Evolutionary conservation across 2,888 invertebrate genomes (phyloP).

Genomic region (Leptopilina drosophilae): DNA sequence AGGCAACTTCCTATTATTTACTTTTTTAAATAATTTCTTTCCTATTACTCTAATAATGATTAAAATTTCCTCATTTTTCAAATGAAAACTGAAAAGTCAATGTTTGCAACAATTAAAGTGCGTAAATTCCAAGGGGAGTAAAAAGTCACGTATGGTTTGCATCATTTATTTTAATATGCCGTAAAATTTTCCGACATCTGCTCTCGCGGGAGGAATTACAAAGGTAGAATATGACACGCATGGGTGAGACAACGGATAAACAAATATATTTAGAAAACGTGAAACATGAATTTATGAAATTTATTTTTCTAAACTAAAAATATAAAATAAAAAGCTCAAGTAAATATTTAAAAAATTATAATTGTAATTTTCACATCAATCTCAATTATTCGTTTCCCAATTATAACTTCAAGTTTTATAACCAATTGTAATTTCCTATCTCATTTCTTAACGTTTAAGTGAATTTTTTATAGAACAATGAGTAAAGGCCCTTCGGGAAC

Average conservation of each 20-base stretch:
- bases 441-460: neutral
- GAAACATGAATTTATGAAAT: too few relatives aligned
- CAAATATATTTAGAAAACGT: too few relatives aligned
- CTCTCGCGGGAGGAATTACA: conserved; percentile 18
- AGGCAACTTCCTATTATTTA: too few relatives aligned
- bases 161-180: conserved; percentile 15
- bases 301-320: too few relatives aligned
- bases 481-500: neutral
- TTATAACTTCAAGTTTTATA: neutral
- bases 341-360: too few relatives aligned
- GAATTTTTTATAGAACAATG: neutral
- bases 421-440: neutral
- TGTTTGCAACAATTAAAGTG: neutral
- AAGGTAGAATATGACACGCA: conserved; percentile 4
- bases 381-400: too few relatives aligned
- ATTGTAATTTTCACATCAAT: too few relatives aligned
- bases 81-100: too few relatives aligned
- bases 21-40: too few relatives aligned
- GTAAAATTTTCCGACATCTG: neutral
- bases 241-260: neutral
- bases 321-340: too few relatives aligned
- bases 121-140: neutral
- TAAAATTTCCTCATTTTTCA: too few relatives aligned
- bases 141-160: conserved; percentile 3
- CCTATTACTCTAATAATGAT: too few relatives aligned